Evolutionary conservation across 2,888 invertebrate species (phyloP).

Genomic region (Macrophya alboannulata): DNA sequence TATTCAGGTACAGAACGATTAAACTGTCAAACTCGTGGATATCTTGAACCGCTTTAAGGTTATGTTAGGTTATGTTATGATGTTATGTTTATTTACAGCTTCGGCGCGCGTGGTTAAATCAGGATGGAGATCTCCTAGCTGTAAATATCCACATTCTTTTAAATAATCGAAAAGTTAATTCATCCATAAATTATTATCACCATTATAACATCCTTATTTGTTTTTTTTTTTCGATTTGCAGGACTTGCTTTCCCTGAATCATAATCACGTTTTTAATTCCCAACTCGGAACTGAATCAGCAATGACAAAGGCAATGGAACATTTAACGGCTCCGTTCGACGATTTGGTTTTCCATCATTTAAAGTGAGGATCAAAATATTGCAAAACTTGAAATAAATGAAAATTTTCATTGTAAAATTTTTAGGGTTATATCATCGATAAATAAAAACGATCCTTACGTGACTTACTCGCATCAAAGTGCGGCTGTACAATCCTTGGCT

Average conservation of each 20-base stretch:
- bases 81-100: constrained; percentile 67
- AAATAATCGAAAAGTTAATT: constrained; percentile 5
- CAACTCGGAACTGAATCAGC: constrained; percentile 71
- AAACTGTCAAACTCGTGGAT: background rate
- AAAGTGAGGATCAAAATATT: constrained; percentile 70
- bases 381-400: background rate
- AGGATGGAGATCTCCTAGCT: constrained; percentile 74
- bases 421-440: constrained; percentile 82
- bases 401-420: constrained; percentile 61
- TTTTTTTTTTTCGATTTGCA: constrained; percentile 59
- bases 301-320: constrained; percentile 73
- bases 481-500: constrained; percentile 89
- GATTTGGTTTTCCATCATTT: constrained; percentile 75
- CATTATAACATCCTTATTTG: constrained; percentile 38
- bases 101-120: constrained; percentile 74
- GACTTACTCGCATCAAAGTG: constrained; percentile 91
- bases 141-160: constrained; percentile 66
- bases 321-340: constrained; percentile 72
- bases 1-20: constrained; percentile 68
- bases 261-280: constrained; percentile 69
- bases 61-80: constrained; percentile 56
- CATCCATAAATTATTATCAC: constrained; percentile 13
- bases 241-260: constrained; percentile 75
- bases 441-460: constrained; percentile 80
- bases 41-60: constrained; percentile 48